Conservation (phyloP, 2,113 vertebrate species). For the Corythornis vintsioides region DNA sequence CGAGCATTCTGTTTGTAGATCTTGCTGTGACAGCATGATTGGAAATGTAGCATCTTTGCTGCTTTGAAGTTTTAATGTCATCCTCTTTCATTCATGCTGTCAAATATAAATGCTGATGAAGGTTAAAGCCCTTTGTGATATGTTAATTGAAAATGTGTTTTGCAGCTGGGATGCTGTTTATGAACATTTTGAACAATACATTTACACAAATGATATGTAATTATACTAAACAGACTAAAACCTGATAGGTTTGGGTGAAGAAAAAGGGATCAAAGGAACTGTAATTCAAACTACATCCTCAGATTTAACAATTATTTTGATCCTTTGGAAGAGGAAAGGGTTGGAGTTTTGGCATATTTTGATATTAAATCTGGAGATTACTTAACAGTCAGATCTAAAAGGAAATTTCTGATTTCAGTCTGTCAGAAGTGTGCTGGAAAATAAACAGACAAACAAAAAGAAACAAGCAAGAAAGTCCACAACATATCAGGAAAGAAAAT, state of each 20-base stretch:
- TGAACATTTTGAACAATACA: neutral
- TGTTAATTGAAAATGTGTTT: conserved; percentile 4
- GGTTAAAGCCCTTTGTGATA: conserved; percentile 30
- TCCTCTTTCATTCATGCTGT: conserved; percentile 29
- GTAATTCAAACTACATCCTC: neutral
- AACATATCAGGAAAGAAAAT: neutral
- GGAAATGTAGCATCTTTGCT: conserved; percentile 17
- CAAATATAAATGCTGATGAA: conserved; percentile 57
- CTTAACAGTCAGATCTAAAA: neutral
- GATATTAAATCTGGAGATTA: neutral
- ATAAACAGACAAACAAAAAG: neutral
- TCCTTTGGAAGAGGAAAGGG: neutral
- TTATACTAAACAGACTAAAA: neutral
- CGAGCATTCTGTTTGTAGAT: neutral
- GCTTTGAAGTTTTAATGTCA: conserved; percentile 62
- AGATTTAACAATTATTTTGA: neutral
- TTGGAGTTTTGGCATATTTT: neutral
- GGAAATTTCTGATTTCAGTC: neutral
- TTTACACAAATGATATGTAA: neutral
- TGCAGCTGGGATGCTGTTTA: neutral
- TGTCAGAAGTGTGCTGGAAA: neutral
- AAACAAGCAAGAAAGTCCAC: neutral
- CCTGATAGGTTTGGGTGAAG: neutral
- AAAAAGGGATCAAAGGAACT: neutral
- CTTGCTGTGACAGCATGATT: conserved; percentile 11